A percentile compares a stretch with the other conserved stretches of the same genome.
Conservation (phyloP, 2,113 vertebrate species). For the Sinocyclocheilus maitianheensis region DNA sequence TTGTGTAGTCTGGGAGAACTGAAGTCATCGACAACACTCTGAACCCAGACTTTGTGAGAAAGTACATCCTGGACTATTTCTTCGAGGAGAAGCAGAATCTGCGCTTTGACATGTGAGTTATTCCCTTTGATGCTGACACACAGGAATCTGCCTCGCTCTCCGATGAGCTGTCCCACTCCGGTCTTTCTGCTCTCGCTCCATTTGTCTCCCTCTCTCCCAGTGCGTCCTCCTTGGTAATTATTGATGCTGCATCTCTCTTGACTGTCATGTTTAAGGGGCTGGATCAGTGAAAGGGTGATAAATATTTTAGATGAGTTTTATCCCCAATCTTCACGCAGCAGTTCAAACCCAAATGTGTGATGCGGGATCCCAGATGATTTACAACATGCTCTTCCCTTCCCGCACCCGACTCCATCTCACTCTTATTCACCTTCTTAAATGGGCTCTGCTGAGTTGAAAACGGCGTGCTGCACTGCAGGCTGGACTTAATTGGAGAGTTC, state of each 20-base stretch:
- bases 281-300: constrained; percentile 66
- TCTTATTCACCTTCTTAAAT: constrained; percentile 13
- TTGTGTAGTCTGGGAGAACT: constrained; percentile 87
- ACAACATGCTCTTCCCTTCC: constrained; percentile 21
- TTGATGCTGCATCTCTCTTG: constrained; percentile 64
- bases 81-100: constrained; percentile 97
- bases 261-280: constrained; percentile 57
- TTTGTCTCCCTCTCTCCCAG: constrained; percentile 51
- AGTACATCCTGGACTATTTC: constrained; percentile 94
- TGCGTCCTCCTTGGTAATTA: constrained; percentile 60
- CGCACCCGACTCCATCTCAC: constrained; percentile 12
- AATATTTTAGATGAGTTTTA: constrained; percentile 71
- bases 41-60: constrained; percentile 94
- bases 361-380: constrained; percentile 50
- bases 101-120: constrained; percentile 93
- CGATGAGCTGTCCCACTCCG: constrained; percentile 40
- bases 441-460: constrained; percentile 57
- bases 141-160: constrained; percentile 27
- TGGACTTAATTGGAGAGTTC: constrained; percentile 62
- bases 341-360: constrained; percentile 60
- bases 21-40: constrained; percentile 96
- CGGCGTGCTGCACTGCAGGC: constrained; percentile 46
- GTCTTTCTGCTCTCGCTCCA: constrained; percentile 38
- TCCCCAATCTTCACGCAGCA: constrained; percentile 61
- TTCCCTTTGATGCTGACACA: constrained; percentile 60